Evolutionary conservation across 2,888 invertebrate species (phyloP).

Genomic region (Agriopis marginaria): DNA sequence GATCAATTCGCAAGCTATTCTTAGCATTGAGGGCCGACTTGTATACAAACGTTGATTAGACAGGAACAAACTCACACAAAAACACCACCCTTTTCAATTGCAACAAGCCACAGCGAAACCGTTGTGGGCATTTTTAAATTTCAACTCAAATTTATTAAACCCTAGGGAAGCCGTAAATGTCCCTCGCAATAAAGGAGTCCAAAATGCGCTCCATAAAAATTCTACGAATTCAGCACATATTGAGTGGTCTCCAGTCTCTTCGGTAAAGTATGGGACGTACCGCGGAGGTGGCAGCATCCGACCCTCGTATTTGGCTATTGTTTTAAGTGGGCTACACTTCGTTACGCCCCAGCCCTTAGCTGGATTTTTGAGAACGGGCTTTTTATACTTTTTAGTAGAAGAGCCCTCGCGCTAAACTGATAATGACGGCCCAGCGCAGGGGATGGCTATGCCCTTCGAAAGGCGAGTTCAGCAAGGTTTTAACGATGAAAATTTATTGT

Average conservation of each 20-base stretch:
- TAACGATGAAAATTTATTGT: constrained; percentile 81
- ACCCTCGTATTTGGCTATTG: constrained; percentile 84
- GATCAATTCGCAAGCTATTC: constrained; percentile 81
- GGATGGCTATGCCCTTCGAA: constrained; percentile 54
- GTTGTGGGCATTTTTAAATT: constrained; percentile 65
- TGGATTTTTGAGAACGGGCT: constrained; percentile 74
- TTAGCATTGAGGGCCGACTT: constrained; percentile 63
- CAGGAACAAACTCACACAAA: constrained; percentile 45
- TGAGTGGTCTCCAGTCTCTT: constrained; percentile 76
- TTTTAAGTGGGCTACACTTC: constrained; percentile 84
- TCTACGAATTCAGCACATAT: constrained; percentile 82
- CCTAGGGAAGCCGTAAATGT: constrained; percentile 76
- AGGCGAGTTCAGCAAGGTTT: constrained; percentile 66
- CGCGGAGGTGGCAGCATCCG: constrained; percentile 66
- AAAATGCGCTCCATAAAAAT: constrained; percentile 75
- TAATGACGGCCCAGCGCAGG: constrained; percentile 73
- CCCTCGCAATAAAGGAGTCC: constrained; percentile 73
- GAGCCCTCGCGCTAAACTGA: constrained; percentile 81
- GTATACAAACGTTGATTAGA: constrained; percentile 68
- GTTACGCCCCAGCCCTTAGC: constrained; percentile 80
- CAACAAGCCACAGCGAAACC: constrained; percentile 28
- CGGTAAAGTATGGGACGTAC: constrained; percentile 74
- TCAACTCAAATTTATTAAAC: constrained; percentile 67
- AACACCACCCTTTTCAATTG: constrained; percentile 37
- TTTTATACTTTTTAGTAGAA: constrained; percentile 74